These are phyloP conservation scores for Epirrhoe alternata DNA, from an alignment of 2,888 invertebrate species.

Conservation along the genomic window DNA sequence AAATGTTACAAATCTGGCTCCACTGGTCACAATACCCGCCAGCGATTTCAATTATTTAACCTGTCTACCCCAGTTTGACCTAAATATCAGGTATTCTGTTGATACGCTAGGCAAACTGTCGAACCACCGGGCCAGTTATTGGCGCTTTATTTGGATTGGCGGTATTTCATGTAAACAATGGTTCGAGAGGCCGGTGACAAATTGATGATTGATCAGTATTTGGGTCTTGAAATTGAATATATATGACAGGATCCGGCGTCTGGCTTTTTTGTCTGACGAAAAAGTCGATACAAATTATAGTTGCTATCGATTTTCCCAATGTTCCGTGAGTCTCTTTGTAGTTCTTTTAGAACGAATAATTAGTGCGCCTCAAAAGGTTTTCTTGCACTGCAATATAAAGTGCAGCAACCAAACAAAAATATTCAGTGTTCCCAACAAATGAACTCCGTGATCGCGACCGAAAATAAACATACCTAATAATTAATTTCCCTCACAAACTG, in stretches of 20 bases:
- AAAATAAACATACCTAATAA: constrained; percentile 28
- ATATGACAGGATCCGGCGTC: neutral
- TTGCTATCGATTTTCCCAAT: too few relatives aligned
- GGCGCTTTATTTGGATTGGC: constrained; percentile 33
- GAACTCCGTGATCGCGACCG: constrained; percentile 1
- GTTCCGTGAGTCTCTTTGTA: too few relatives aligned
- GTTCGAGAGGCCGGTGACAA: constrained; percentile 18
- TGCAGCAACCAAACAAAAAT: neutral
- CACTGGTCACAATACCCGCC: constrained; percentile 36
- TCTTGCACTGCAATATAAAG: too few relatives aligned
- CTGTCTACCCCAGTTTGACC: constrained; percentile 59
- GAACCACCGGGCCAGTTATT: constrained; percentile 33
- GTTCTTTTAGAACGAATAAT: too few relatives aligned
- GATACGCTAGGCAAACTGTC: constrained; percentile 34
- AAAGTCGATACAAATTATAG: too few relatives aligned
- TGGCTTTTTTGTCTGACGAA: neutral
- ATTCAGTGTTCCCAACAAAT: constrained; percentile 7
- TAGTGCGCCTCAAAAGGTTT: too few relatives aligned
- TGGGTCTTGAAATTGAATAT: constrained; percentile 6
- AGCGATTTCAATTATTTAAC: constrained; percentile 65
- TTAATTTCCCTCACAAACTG: constrained; percentile 27
- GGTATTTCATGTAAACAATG: constrained; percentile 29
- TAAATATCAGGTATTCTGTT: constrained; percentile 50
- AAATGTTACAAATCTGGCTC: constrained; percentile 22
- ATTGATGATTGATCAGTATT: constrained; percentile 32